Evolutionary conservation across 2,888 invertebrate genomes (phyloP).

Genomic region (Agriotes lineatus): DNA sequence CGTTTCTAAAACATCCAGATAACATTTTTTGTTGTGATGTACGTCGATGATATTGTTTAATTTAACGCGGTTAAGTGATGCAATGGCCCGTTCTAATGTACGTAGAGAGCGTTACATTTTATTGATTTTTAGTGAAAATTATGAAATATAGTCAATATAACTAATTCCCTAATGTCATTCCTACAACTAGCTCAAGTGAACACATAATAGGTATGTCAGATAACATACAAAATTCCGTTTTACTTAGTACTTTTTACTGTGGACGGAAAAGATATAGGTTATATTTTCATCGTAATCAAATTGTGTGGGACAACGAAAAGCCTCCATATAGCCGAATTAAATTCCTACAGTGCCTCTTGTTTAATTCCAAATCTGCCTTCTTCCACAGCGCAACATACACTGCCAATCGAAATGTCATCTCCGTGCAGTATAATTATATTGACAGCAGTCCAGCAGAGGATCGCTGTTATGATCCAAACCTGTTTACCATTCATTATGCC

Average conservation of each 20-base stretch:
- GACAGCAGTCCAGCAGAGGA: conserved; percentile 62
- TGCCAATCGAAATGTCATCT: conserved; percentile 71
- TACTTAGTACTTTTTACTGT: conserved; percentile 69
- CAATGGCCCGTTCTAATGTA: no score
- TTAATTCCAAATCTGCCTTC: neutral
- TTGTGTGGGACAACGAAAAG: conserved; percentile 75
- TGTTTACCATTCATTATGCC: conserved; percentile 75
- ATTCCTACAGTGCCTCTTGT: conserved; percentile 39
- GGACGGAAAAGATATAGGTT: conserved; percentile 74
- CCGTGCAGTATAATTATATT: conserved; percentile 67
- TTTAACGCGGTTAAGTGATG: no score
- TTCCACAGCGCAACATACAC: conserved; percentile 67
- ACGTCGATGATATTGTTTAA: no score
- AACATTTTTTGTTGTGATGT: no score
- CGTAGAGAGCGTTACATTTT: no score
- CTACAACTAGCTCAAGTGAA: no score
- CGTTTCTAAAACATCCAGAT: no score
- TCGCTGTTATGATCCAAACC: conserved; percentile 62
- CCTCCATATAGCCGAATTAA: conserved; percentile 71
- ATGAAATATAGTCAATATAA: no score
- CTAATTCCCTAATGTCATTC: no score
- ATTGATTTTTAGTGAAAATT: no score
- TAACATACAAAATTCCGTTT: conserved; percentile 59
- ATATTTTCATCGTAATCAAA: conserved; percentile 72
- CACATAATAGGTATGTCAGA: conserved; percentile 49